Percentiles rank a stretch among this genome's conserved stretches.
These are phyloP conservation scores for Tribolium madens DNA, from an alignment of 1,140 invertebrate species.

Conservation along the genomic window DNA sequence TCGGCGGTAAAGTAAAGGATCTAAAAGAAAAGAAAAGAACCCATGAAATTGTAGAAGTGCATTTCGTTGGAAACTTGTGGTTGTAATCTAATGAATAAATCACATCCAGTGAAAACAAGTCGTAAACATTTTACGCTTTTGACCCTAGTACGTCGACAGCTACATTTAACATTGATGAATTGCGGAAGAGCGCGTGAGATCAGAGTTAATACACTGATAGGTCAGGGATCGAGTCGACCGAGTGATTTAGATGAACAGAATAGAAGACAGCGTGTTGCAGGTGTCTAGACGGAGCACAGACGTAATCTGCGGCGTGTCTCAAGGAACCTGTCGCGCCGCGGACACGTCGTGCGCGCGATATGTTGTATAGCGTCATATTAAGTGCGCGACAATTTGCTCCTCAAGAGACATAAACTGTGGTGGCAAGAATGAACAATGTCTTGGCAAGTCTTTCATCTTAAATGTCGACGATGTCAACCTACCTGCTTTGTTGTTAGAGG, in stretches of 20 bases:
- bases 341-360: constrained; percentile 47
- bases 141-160: constrained; percentile 31
- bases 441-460: neutral
- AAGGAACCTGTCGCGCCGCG: constrained; percentile 58
- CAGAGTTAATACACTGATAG: constrained; percentile 36
- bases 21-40: constrained; percentile 20
- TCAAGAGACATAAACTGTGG: neutral
- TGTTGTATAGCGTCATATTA: constrained; percentile 29
- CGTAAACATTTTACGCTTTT: constrained; percentile 42
- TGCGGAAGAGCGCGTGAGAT: constrained; percentile 35
- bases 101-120: constrained; percentile 42
- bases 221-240: constrained; percentile 35
- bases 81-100: constrained; percentile 42
- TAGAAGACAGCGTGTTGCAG: constrained; percentile 46
- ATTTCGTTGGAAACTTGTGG: constrained; percentile 21
- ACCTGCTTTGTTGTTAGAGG: constrained; percentile 59
- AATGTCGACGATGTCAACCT: constrained; percentile 43
- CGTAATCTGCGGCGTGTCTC: constrained; percentile 60
- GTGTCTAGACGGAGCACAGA: constrained; percentile 49
- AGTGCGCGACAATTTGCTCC: constrained; percentile 5
- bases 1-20: neutral
- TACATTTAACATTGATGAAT: constrained; percentile 46
- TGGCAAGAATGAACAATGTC: neutral
- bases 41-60: constrained; percentile 20
- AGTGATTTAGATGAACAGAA: constrained; percentile 35